Evolutionary conservation across 2,888 invertebrate species (phyloP).

Genomic region (Drosophila phalerata): DNA sequence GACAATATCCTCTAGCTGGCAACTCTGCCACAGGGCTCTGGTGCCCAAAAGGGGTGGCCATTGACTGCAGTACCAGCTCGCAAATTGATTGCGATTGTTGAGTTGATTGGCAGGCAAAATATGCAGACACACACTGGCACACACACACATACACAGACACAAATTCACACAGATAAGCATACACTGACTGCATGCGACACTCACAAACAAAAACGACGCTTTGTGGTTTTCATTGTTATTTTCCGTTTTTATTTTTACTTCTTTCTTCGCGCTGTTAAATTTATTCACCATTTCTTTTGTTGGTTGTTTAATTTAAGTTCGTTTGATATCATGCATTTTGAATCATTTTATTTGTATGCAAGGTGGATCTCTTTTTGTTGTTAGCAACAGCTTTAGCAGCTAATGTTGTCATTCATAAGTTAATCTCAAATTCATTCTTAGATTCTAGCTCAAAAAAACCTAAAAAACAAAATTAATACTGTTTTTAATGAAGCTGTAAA

Average conservation of each 20-base stretch:
- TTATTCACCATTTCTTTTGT: constrained; percentile 42
- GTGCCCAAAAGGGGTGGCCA: constrained; percentile 21
- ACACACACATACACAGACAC: constrained; percentile 4
- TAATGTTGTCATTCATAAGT: not conserved
- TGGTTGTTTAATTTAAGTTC: constrained; percentile 62
- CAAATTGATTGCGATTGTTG: constrained; percentile 83
- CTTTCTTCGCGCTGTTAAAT: constrained; percentile 9
- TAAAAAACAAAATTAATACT: no score
- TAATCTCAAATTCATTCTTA: not conserved
- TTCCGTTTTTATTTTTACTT: constrained; percentile 16
- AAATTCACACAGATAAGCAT: constrained; percentile 6
- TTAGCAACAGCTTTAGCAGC: no score
- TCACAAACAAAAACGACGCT: constrained; percentile 65
- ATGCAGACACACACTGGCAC: constrained; percentile 36
- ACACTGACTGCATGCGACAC: constrained; percentile 65
- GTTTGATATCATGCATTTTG: constrained; percentile 33
- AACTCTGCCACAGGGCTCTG: constrained; percentile 21
- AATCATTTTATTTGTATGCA: constrained; percentile 12
- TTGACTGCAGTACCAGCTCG: constrained; percentile 56
- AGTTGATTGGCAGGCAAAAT: constrained; percentile 81
- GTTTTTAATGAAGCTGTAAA: no score
- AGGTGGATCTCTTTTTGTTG: no score
- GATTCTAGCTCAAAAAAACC: no score
- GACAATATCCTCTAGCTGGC: constrained; percentile 58
- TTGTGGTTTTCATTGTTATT: constrained; percentile 73